Base-by-base conservation (phyloP, 1,140 invertebrate genomes). In the Bombus balteatus region DNA sequence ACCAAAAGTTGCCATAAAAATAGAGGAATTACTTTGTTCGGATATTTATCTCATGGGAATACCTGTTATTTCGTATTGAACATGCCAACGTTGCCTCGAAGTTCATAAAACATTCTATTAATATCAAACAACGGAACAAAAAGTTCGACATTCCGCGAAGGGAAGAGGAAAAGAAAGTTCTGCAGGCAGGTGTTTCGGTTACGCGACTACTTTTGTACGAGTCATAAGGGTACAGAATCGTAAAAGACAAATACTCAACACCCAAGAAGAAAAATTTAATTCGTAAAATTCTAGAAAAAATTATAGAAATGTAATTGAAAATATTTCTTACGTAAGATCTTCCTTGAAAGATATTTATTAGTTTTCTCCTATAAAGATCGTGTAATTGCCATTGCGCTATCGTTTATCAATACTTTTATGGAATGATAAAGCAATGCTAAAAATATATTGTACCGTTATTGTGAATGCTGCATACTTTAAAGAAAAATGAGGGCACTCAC, bases 401-500 rank as follows among this genome's bases (percentile, higher is more conserved):
- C 39, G 3, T 39, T 80, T 22, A 47, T 70, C 41, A 3, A 47
- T 18, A 28, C 6, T 59, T 59, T n/a, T 39, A 37, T 34, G 1
- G 28, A 80, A 62, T 80, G 28, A 43, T 37, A 43, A 22, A 47
- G 32, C 15, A 79, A 62, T 79, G 25, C 32, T 72, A 53, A 66
- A 81, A 85, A 85, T 47, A 62, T 34, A 74, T 34, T 28, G 28
- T 81, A 74, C 83, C 78, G 83, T 85, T 85, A 85, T 68, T 74
- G 78, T n/a, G 77, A 72, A 81, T 80, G 53, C 65, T 70, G 65
- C 82, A 43, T 84, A n/a, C 83, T 85, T 85, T 18, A 57, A 85
- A 81, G 72, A 86, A 87, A 83, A 87, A 84, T 62, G 86, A 8
- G 81, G 86, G 66, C 81, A 73, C 66, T 68, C 81, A 15, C 82